Percentiles rank a stretch among this genome's conserved stretches.
These are phyloP conservation scores for Mustela lutreola DNA, from an alignment of 2,113 vertebrate species.

Conservation along the genomic window DNA sequence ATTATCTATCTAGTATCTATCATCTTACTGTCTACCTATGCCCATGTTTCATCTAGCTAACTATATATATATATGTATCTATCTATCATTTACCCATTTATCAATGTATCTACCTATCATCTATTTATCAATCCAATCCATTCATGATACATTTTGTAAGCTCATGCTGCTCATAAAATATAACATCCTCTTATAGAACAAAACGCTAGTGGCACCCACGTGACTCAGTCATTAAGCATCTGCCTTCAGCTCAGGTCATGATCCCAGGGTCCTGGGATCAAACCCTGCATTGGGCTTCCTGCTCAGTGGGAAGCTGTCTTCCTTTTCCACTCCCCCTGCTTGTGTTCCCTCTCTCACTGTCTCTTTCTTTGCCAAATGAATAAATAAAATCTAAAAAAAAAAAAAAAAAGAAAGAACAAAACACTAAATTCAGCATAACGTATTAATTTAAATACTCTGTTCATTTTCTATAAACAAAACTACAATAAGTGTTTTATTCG, in stretches of 20 bases:
- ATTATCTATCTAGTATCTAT: too few species aligned
- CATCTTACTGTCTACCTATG: background rate
- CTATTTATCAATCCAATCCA: background rate
- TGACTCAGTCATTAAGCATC: too few species aligned
- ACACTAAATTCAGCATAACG: background rate
- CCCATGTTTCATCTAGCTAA: background rate
- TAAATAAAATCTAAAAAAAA: background rate
- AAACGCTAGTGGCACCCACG: background rate
- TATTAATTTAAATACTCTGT: background rate
- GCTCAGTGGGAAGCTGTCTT: too few species aligned
- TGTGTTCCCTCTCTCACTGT: too few species aligned
- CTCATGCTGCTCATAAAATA: background rate
- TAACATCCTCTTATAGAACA: background rate
- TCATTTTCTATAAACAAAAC: background rate
- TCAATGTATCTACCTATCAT: background rate
- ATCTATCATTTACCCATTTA: background rate
- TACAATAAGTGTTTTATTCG: background rate
- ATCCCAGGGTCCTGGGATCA: too few species aligned
- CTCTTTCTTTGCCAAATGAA: too few species aligned
- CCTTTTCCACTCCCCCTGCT: too few species aligned
- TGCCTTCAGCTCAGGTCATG: too few species aligned
- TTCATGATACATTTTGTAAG: background rate
- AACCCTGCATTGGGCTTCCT: too few species aligned
- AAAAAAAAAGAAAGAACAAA: background rate
- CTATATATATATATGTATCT: too few species aligned